Percentiles rank a stretch among this genome's conserved stretches.
Conservation (phyloP, 2,888 invertebrate genomes). For the Stenoptilia bipunctidactyla region DNA sequence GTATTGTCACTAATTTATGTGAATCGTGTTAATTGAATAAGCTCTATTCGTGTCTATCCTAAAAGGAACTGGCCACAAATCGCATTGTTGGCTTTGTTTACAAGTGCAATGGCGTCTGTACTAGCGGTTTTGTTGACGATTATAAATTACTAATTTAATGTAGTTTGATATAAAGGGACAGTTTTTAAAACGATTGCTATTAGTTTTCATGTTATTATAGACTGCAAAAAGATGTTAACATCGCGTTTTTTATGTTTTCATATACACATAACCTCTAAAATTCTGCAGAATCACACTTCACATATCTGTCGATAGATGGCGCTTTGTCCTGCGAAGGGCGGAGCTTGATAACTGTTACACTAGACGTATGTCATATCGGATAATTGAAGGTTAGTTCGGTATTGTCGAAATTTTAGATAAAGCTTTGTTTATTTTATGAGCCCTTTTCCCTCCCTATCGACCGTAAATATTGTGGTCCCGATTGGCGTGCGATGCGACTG, state of each 20-base stretch:
- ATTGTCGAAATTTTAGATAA: conserved; percentile 35
- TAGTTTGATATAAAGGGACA: no score
- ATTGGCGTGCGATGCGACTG: conserved; percentile 18
- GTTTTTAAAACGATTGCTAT: neutral
- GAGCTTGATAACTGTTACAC: conserved; percentile 29
- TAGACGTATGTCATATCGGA: conserved; percentile 32
- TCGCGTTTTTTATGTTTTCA: neutral
- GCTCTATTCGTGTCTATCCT: no score
- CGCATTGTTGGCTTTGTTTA: neutral
- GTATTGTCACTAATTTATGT: conserved; percentile 12
- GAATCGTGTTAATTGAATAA: conserved; percentile 9
- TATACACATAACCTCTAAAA: no score
- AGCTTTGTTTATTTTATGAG: conserved; percentile 34
- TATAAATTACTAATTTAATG: neutral
- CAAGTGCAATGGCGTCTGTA: conserved; percentile 1
- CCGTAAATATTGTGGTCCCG: conserved; percentile 24
- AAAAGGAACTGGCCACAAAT: no score
- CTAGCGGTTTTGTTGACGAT: neutral
- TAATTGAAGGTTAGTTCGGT: conserved; percentile 31
- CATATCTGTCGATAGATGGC: conserved; percentile 31
- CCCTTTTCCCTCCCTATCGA: conserved; percentile 18
- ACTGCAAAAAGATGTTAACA: neutral
- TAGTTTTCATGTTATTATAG: neutral
- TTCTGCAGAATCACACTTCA: neutral
- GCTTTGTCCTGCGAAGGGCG: conserved; percentile 23